These are phyloP conservation scores for Archegozetes longisetosus DNA, from an alignment of 1,140 invertebrate species.

Conservation along the genomic window DNA sequence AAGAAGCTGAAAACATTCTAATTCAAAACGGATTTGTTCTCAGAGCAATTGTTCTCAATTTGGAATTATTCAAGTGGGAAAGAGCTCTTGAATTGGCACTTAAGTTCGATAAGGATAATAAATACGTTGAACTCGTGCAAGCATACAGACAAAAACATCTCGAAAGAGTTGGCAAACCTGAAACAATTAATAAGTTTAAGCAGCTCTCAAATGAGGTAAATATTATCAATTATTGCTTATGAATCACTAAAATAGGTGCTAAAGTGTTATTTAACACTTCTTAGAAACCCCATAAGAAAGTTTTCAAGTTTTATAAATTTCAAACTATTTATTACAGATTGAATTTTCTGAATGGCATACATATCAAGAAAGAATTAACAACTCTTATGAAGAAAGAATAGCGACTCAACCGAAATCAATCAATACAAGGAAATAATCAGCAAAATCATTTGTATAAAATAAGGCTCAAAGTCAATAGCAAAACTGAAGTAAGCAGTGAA, in stretches of 20 bases:
- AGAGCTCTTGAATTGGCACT: constrained; percentile 66
- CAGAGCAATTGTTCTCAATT: constrained; percentile 59
- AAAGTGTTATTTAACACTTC: no score
- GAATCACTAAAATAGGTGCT: no score
- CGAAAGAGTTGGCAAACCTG: neutral
- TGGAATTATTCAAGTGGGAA: constrained; percentile 71
- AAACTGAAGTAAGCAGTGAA: no score
- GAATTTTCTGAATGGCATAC: neutral
- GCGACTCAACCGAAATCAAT: neutral
- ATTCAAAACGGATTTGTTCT: constrained; percentile 55
- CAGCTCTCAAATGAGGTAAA: neutral
- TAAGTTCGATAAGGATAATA: constrained; percentile 36
- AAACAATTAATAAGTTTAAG: neutral
- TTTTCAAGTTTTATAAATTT: neutral
- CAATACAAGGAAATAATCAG: neutral
- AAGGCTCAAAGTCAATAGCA: no score
- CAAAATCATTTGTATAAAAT: no score
- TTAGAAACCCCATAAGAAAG: neutral
- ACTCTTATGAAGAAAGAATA: neutral
- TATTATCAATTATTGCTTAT: no score
- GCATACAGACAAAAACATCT: neutral
- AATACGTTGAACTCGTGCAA: neutral
- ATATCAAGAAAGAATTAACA: neutral
- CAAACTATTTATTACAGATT: neutral
- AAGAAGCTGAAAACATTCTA: constrained; percentile 64